These are phyloP conservation scores for Cryptophagus acutangulus DNA, from an alignment of 2,888 invertebrate species.

Conservation along the genomic window DNA sequence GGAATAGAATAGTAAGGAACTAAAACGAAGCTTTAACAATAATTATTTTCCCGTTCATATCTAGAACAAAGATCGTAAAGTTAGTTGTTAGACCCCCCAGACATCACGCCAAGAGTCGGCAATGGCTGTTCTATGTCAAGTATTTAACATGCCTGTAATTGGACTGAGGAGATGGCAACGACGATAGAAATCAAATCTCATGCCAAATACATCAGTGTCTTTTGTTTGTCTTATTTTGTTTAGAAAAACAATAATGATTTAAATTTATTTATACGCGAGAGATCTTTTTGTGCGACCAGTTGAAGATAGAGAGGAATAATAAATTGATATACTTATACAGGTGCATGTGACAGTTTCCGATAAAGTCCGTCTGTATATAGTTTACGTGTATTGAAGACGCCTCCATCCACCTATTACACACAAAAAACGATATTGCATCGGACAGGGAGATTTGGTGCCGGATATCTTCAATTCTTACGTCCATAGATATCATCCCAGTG, in stretches of 20 bases:
- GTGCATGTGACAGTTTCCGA: constrained; percentile 2
- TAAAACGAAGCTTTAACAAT: constrained; percentile 8
- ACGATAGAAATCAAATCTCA: constrained; percentile 8
- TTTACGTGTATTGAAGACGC: not conserved
- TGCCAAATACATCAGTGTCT: constrained; percentile 2
- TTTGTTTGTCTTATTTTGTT: not conserved
- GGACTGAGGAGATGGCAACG: constrained; percentile 12
- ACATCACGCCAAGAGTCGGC: constrained; percentile 24
- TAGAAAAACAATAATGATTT: not conserved
- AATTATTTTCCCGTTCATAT: constrained; percentile 9
- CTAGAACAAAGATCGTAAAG: constrained; percentile 8
- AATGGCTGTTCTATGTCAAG: constrained; percentile 19
- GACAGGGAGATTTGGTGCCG: constrained; percentile 2
- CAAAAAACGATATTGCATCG: too few species aligned
- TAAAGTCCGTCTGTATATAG: not conserved
- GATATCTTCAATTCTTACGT: constrained; percentile 1
- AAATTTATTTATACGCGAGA: too few species aligned
- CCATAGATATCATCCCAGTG: constrained; percentile 1
- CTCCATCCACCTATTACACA: not conserved
- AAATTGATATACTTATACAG: not conserved
- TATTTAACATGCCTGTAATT: constrained; percentile 22
- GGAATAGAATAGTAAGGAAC: constrained; percentile 1
- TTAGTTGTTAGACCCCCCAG: constrained; percentile 16
- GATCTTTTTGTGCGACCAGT: too few species aligned
- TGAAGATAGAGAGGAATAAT: too few species aligned